These are phyloP conservation scores for Escarpia spicata DNA, from an alignment of 2,888 invertebrate genomes.

Conservation along the genomic window DNA sequence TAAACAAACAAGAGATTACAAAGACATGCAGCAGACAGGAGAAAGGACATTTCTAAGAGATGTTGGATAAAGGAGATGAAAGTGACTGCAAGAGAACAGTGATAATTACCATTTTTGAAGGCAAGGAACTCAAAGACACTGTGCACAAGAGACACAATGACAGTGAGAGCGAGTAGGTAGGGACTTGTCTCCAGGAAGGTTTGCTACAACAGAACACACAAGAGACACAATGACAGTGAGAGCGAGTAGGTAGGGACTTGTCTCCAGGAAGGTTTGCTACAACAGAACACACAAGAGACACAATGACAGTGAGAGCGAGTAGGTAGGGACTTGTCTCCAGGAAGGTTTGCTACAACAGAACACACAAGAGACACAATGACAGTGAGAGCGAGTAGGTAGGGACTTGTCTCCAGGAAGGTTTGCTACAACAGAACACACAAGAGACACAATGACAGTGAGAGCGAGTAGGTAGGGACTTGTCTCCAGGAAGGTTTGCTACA, in stretches of 20 bases:
- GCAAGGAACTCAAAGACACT: conserved; percentile 97
- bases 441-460: conserved; percentile 89
- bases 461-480: conserved; percentile 95
- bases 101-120: conserved; percentile 88
- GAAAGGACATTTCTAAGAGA: neutral
- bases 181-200: conserved; percentile 96
- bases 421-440: conserved; percentile 82
- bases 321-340: conserved; percentile 97
- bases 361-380: conserved; percentile 89
- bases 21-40: no score
- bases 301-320: conserved; percentile 86
- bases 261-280: conserved; percentile 92
- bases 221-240: conserved; percentile 82
- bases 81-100: neutral
- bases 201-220: conserved; percentile 71
- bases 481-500: conserved; percentile 89
- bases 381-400: conserved; percentile 91
- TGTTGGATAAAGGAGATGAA: neutral
- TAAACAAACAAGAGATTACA: no score
- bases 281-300: conserved; percentile 84
- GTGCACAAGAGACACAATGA: conserved; percentile 92
- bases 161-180: conserved; percentile 89
- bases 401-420: conserved; percentile 94
- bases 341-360: conserved; percentile 82
- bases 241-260: conserved; percentile 92